Percentiles rank a stretch among this genome's conserved stretches.
Evolutionary conservation across 2,113 vertebrate genomes (phyloP).

Genomic region (Crotalus tigris): DNA sequence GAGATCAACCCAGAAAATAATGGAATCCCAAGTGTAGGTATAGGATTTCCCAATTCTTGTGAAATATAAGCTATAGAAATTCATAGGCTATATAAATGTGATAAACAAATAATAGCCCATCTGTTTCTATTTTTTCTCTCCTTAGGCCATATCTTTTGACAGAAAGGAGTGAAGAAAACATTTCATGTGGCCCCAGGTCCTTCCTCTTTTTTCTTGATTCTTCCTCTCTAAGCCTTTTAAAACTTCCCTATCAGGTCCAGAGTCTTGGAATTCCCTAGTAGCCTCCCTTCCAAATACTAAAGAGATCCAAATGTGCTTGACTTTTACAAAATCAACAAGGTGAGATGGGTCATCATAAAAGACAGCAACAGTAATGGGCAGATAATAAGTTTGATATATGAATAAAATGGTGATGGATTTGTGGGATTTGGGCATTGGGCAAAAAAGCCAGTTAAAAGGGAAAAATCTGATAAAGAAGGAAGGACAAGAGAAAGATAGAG

Average conservation of each 20-base stretch:
- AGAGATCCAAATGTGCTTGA: background rate
- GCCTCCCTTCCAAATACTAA: background rate
- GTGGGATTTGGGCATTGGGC: background rate
- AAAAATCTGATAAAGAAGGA: background rate
- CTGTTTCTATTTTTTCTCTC: background rate
- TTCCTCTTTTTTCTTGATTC: too few species aligned
- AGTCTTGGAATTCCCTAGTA: background rate
- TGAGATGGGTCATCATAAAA: background rate
- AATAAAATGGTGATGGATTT: background rate
- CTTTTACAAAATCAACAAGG: background rate
- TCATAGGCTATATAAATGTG: background rate
- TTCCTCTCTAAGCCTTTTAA: too few species aligned
- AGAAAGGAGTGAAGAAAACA: background rate
- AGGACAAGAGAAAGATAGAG: background rate
- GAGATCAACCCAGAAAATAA: background rate
- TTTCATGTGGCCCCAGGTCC: background rate
- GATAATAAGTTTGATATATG: background rate
- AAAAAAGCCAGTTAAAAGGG: background rate
- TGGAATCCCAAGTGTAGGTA: background rate
- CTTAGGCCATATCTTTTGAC: background rate
- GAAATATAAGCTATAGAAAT: background rate
- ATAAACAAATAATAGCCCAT: background rate
- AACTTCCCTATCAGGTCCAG: background rate
- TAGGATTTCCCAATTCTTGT: background rate
- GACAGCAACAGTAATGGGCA: background rate